These are phyloP conservation scores for Bettongia penicillata DNA, from an alignment of 2,113 vertebrate genomes.

Conservation along the genomic window DNA sequence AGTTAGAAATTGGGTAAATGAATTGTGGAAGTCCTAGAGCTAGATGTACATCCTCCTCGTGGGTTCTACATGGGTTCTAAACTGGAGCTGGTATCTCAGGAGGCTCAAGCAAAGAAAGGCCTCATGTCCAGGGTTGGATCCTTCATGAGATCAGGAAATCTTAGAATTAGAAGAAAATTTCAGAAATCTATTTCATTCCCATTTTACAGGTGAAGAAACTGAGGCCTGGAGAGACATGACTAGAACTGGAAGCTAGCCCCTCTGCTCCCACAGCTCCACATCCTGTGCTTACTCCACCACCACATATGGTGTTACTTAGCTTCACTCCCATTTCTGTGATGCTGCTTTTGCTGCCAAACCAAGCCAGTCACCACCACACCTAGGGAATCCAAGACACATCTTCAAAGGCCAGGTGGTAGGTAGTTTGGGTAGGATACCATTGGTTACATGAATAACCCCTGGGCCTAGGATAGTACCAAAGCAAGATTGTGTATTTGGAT, in stretches of 20 bases:
- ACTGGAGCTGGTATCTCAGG: too few relatives aligned
- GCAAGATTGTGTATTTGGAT: not conserved
- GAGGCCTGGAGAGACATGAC: not conserved
- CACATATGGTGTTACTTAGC: not conserved
- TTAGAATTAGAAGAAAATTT: not conserved
- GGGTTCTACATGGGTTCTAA: too few relatives aligned
- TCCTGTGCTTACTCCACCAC: not conserved
- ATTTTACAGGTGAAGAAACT: not conserved
- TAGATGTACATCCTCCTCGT: not conserved
- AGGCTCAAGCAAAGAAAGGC: too few relatives aligned
- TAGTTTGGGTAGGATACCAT: conserved; percentile 78
- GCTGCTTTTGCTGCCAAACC: conserved; percentile 76
- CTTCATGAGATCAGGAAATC: not conserved
- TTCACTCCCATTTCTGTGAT: conserved; percentile 77
- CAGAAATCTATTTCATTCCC: not conserved
- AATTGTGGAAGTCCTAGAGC: not conserved
- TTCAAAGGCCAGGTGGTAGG: conserved; percentile 85
- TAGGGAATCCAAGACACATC: conserved; percentile 70
- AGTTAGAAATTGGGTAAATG: not conserved
- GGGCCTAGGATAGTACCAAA: not conserved
- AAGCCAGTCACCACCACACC: conserved; percentile 68
- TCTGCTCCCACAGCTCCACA: not conserved
- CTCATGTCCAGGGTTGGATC: not conserved
- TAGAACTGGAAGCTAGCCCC: not conserved
- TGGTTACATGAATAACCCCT: conserved; percentile 32